A percentile compares a stretch with the other conserved stretches of the same genome.
phyloP scores from a whole-genome alignment of 2,888 invertebrate genomes.

The Pheosia gnoma region DNA sequence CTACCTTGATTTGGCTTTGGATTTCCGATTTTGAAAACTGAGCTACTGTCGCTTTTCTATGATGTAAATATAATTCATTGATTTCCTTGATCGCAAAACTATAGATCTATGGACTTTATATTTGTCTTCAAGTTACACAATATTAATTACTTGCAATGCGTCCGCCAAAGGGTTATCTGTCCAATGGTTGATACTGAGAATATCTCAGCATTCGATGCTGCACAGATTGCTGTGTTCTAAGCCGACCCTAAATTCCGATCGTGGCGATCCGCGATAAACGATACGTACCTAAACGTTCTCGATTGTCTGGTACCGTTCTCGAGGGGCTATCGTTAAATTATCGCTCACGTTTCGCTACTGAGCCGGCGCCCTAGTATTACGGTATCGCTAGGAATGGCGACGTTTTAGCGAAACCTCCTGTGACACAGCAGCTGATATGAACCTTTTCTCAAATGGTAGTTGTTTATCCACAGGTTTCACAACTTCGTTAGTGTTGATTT shows the following conservation, averaged over 20 bases:
- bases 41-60: no score
- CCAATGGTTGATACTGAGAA: constrained; percentile 42
- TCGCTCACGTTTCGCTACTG: constrained; percentile 82
- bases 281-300: constrained; percentile 72
- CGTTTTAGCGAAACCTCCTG: constrained; percentile 29
- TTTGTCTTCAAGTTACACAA: no score
- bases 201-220: constrained; percentile 50
- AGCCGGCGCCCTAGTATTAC: constrained; percentile 62
- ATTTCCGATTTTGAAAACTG: no score
- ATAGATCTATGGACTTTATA: no score
- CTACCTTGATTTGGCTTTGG: no score
- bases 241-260: constrained; percentile 73
- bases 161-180: constrained; percentile 19
- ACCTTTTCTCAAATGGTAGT: constrained; percentile 37
- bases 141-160: not conserved
- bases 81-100: no score
- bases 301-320: constrained; percentile 73
- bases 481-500: constrained; percentile 33
- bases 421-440: constrained; percentile 37
- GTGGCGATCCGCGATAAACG: constrained; percentile 75
- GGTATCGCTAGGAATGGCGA: constrained; percentile 56
- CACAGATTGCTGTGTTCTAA: constrained; percentile 53
- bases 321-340: constrained; percentile 74
- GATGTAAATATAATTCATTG: no score
- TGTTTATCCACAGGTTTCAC: constrained; percentile 40